phyloP scores from a whole-genome alignment of 2,888 invertebrate species.

The Drosophila meridiana region DNA sequence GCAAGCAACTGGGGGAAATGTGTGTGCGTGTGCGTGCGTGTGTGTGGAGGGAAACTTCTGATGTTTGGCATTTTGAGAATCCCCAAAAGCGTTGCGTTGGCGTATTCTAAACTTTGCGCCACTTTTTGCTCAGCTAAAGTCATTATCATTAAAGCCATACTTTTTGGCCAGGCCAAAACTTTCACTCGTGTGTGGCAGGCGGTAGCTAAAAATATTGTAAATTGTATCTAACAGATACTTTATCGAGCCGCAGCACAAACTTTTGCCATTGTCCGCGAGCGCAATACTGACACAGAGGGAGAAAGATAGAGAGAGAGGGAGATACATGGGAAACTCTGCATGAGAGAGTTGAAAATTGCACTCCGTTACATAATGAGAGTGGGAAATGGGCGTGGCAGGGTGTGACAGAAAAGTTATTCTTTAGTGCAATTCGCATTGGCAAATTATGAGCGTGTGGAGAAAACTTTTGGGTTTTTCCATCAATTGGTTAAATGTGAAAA shows the following conservation, averaged over 20 bases:
- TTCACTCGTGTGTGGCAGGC: slow-evolving; percentile 56
- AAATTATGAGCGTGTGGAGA: slow-evolving; percentile 46
- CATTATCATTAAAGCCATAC: slow-evolving; percentile 79
- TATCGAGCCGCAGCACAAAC: slow-evolving; percentile 76
- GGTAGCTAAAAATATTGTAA: slow-evolving; percentile 70
- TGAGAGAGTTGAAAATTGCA: slow-evolving; percentile 56
- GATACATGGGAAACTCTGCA: slow-evolving; percentile 31
- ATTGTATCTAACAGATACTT: slow-evolving; percentile 77
- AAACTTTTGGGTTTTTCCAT: not conserved
- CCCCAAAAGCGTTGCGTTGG: slow-evolving; percentile 75
- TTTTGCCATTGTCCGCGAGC: slow-evolving; percentile 79
- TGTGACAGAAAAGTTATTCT: slow-evolving; percentile 46
- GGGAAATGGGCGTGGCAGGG: slow-evolving; percentile 6
- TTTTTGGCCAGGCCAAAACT: slow-evolving; percentile 66
- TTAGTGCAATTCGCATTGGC: slow-evolving; percentile 46
- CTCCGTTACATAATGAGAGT: slow-evolving; percentile 55
- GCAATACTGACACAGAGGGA: slow-evolving; percentile 43
- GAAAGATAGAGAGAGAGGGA: too few relatives aligned
- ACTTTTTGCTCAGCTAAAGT: slow-evolving; percentile 75
- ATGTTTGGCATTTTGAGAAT: slow-evolving; percentile 70
- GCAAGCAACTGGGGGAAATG: slow-evolving; percentile 21
- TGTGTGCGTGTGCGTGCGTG: slow-evolving; percentile 14
- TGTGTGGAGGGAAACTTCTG: slow-evolving; percentile 55
- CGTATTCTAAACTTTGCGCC: slow-evolving; percentile 75
- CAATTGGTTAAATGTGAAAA: not conserved